Percentiles rank a stretch among this genome's conserved stretches.
Conservation (phyloP, 1,140 invertebrate species). For the Hyles euphorbiae region DNA sequence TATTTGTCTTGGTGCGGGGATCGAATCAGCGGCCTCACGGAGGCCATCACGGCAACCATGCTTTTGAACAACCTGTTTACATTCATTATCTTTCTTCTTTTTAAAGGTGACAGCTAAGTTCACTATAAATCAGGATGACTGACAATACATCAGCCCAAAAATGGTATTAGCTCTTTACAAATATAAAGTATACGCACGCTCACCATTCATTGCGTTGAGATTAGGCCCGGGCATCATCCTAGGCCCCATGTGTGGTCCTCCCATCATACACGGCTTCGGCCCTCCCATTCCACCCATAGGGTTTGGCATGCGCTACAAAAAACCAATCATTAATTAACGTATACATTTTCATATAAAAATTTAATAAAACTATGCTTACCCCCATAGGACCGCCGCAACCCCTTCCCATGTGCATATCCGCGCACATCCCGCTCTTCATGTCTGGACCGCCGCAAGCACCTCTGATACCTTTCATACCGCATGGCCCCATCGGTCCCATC, state of each 20-base stretch:
- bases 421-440: constrained; percentile 71
- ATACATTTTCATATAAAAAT: constrained; percentile 5
- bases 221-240: constrained; percentile 74
- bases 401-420: constrained; percentile 72
- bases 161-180: neutral
- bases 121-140: no score
- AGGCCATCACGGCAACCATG: no score
- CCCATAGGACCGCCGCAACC: constrained; percentile 72
- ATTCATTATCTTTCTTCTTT: no score
- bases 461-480: constrained; percentile 69
- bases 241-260: constrained; percentile 68
- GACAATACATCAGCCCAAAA: no score
- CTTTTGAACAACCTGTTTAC: no score
- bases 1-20: no score
- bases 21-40: no score
- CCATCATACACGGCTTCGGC: constrained; percentile 72
- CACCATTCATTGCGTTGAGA: constrained; percentile 73
- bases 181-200: constrained; percentile 8
- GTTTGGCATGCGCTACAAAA: constrained; percentile 68
- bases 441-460: constrained; percentile 68
- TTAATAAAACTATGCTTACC: constrained; percentile 37
- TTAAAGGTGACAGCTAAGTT: no score
- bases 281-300: constrained; percentile 73
- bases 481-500: constrained; percentile 69
- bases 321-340: constrained; percentile 8